These are phyloP conservation scores for Periophthalmus magnuspinnatus DNA, from an alignment of 2,797 vertebrate genomes.

Conservation along the genomic window DNA sequence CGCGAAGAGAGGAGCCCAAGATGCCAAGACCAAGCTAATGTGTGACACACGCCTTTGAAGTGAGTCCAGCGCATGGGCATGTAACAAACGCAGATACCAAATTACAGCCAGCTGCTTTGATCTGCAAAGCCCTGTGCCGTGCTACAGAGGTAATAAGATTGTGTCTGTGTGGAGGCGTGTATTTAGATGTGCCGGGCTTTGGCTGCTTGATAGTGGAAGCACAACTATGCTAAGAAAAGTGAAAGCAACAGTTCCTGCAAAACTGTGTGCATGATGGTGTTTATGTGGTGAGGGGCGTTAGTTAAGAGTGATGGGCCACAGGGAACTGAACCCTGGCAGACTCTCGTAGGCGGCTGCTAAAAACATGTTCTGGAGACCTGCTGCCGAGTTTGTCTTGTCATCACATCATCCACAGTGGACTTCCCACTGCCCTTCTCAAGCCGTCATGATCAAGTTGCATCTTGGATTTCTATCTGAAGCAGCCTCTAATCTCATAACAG, in stretches of 20 bases:
- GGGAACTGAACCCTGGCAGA: slow-evolving; percentile 62
- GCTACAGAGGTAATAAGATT: slow-evolving; percentile 60
- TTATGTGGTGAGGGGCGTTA: slow-evolving; percentile 31
- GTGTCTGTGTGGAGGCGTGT: slow-evolving; percentile 36
- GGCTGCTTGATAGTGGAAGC: slow-evolving; percentile 22
- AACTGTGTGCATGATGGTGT: slow-evolving; percentile 15
- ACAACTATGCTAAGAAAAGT: slow-evolving; percentile 15
- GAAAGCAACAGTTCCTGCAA: slow-evolving; percentile 17
- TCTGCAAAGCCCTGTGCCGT: slow-evolving; percentile 65
- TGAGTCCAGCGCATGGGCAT: slow-evolving; percentile 71
- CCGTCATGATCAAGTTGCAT: slow-evolving; percentile 62
- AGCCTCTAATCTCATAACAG: slow-evolving; percentile 67
- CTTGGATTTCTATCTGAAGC: slow-evolving; percentile 75
- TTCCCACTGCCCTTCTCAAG: slow-evolving; percentile 53
- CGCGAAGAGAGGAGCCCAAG: slow-evolving; percentile 63
- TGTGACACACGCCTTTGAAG: slow-evolving; percentile 72
- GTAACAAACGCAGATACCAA: slow-evolving; percentile 75
- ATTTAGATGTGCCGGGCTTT: slow-evolving; percentile 22
- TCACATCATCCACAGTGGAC: slow-evolving; percentile 67
- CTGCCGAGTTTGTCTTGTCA: slow-evolving; percentile 70
- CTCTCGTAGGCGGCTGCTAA: slow-evolving; percentile 63
- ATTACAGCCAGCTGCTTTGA: slow-evolving; percentile 76
- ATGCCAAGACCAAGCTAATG: slow-evolving; percentile 67
- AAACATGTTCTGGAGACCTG: slow-evolving; percentile 73
- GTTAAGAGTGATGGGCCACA: slow-evolving; percentile 22